Base-by-base conservation (phyloP, 2,888 invertebrate species). In the Pseudococcus jackbeardsleyi region DNA sequence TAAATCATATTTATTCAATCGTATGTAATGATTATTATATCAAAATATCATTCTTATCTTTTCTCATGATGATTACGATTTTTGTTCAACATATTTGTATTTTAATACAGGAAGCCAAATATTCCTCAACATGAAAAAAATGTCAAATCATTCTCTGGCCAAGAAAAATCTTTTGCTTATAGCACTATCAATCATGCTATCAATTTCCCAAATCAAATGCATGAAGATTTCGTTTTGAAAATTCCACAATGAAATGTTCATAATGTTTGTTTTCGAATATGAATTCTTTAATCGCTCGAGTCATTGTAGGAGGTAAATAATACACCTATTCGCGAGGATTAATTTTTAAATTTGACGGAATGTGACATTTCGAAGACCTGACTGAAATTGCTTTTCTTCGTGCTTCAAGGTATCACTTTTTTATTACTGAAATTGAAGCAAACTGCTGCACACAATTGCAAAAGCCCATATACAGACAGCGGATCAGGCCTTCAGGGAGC, bases 251-350 rank as follows among this genome's bases (percentile, higher is more conserved):
- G 46, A 11, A 12, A 19, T 19, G 4, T 72, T 72, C 33, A 72
- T 72, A 33, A 72, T 72, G 72, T 72, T 72, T 72, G 39, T 72
- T 39, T 33, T 72, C 2, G 33, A 72, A 72, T 72, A 72, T 72
- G 72, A 39, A 39, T 72, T 72, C 39, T 33, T 39, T 17, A 72
- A 33, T 17, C 12, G 33, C 1, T 15, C 33, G 6, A 19, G 19
- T 26, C 17, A 72, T 39, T 11, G 12, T 22, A 22, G 17, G 15
- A 72, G 72, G 33, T 72, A 72, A 26, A 33, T 72, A 39, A 2
- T 3, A 3, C 15, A 33, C 6, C 19, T 59, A 6, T 50, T 1
- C 12, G 15, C 17, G 17, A 12, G 15, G 17, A 50, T 50, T 50
- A 17, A 50, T 17, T 15, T 17, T 11, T 46, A 5, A 12, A 50